A percentile compares a stretch with the other conserved stretches of the same genome.
Evolutionary conservation across 2,888 invertebrate genomes (phyloP).

Genomic region (Alitta virens): DNA sequence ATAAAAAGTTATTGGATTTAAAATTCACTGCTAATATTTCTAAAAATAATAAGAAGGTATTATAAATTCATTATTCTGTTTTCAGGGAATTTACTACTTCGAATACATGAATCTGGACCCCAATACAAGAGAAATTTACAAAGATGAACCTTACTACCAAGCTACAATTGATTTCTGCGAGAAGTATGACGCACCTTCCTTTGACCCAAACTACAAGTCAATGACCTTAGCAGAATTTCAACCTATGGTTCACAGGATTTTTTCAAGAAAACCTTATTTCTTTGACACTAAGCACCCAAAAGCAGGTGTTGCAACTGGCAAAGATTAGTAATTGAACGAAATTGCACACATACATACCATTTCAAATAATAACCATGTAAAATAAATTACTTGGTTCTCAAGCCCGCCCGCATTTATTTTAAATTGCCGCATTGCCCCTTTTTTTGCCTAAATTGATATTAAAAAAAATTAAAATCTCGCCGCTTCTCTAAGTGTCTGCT

Average conservation of each 20-base stretch:
- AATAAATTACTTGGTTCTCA: no score
- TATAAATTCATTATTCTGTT: no score
- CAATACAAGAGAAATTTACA: constrained; percentile 4
- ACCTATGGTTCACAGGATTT: constrained; percentile 9
- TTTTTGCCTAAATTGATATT: no score
- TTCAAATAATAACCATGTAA: no score
- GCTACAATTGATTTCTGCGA: constrained; percentile 9
- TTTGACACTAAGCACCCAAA: constrained; percentile 3
- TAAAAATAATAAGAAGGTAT: no score
- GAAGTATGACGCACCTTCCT: constrained; percentile 11
- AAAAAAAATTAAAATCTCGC: no score
- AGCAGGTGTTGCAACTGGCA: constrained; percentile 4
- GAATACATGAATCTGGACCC: constrained; percentile 1
- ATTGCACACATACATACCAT: no score
- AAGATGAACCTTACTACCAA: constrained; percentile 4
- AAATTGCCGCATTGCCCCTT: no score
- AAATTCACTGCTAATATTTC: no score
- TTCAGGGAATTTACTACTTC: constrained; percentile 10
- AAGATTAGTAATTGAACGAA: background rate
- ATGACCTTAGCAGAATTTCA: background rate
- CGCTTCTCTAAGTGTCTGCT: no score
- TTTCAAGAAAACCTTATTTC: constrained; percentile 7
- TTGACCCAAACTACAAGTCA: constrained; percentile 9
- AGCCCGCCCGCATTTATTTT: no score
- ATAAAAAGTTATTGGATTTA: no score